Evolutionary conservation across 2,888 invertebrate genomes (phyloP), one percentile per base, ranked within the genome.

Genomic region (Mongoloraphidia duomilia): DNA sequence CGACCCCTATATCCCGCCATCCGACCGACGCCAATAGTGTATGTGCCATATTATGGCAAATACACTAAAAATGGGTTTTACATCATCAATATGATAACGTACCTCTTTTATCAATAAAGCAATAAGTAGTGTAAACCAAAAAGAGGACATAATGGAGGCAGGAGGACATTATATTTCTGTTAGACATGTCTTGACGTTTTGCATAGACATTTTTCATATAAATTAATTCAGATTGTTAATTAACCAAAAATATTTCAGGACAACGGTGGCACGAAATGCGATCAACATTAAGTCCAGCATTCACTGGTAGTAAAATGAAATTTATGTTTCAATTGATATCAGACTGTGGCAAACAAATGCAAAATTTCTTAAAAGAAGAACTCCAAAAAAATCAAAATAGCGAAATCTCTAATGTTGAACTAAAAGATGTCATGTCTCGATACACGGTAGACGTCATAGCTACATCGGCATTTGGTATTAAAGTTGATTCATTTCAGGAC

Each of bases 401-500:
- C 10, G 10, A 35, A 2, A 48, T 55, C 0, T 49, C 57, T 2
- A 61, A 63, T 5, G 54, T 74, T 0, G 69, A 75, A 34, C 61
- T 70, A 1, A 70, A 70, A 17, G 73, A 75, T 47, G 48, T 70
- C 2, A 68, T 72, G 45, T 69, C 72, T 2, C 67, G 75, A 2
- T 77, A 73, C 54, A 70, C 75, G 0, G 77, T 70, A 56, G 79
- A 79, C 58, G 75, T 77, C 13, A 77, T 79, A 13, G 77, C 77
- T 0, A 73, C 73, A 0, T 65, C 71, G 2, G 76, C 73, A 0
- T 77, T 78, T 53, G 79, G 78, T 0, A 64, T 76, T 1, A 63
- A 69, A 51, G 69, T 75, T 1, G 70, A 79, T 59, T 78, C 79
- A 0, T 51, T 77, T 34, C 65, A 66, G 42, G 66, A 77, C 33